Evolutionary conservation across 2,888 invertebrate genomes (phyloP).

Genomic region (Galeopsomyia nigrocyanea): DNA sequence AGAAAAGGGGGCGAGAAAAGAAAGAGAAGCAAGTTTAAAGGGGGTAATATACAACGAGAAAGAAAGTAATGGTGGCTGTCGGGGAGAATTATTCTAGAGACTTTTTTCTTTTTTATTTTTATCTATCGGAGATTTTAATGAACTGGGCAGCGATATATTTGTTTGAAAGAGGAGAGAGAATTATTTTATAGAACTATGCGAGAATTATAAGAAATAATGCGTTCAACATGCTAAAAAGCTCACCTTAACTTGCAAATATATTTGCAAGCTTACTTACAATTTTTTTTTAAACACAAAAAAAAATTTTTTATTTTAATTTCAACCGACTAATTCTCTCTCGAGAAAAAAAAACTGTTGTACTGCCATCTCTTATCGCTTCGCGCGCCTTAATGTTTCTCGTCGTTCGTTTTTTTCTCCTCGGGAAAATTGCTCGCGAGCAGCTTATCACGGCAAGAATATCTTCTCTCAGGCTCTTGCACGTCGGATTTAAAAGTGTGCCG

Average conservation of each 20-base stretch:
- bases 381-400: constrained; percentile 16
- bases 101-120: background rate
- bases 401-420: background rate
- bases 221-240: too few species aligned
- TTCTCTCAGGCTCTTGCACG: background rate
- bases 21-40: constrained; percentile 11
- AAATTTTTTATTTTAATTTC: too few species aligned
- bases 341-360: too few species aligned
- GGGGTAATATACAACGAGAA: background rate
- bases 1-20: background rate
- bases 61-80: background rate
- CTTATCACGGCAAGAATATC: constrained; percentile 14
- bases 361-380: constrained; percentile 11
- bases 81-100: background rate
- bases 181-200: too few species aligned
- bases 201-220: too few species aligned
- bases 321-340: too few species aligned
- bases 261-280: too few species aligned
- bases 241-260: too few species aligned
- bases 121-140: too few species aligned
- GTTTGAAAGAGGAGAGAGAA: too few species aligned
- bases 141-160: too few species aligned
- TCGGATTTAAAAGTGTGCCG: constrained; percentile 11
- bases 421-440: constrained; percentile 14
- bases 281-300: too few species aligned